A percentile compares a stretch with the other conserved stretches of the same genome.
Evolutionary conservation across 2,797 vertebrate genomes (phyloP).

Genomic region (Chelon labrosus): DNA sequence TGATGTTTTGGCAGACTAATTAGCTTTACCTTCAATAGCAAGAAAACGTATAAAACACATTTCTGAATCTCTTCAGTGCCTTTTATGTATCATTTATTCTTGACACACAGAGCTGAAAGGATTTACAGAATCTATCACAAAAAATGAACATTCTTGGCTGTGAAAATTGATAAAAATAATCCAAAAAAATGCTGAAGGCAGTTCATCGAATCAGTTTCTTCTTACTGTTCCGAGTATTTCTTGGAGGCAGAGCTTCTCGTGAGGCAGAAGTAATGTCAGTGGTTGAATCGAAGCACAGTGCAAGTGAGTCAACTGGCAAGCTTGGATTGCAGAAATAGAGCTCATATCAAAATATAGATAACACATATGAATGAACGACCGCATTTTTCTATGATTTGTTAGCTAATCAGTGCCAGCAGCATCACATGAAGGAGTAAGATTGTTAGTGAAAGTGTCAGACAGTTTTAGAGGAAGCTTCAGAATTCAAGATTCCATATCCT

Average conservation of each 20-base stretch:
- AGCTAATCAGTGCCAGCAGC: slow-evolving; percentile 2
- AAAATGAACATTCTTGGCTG: slow-evolving; percentile 5
- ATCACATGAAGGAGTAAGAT: background rate
- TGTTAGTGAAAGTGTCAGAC: background rate
- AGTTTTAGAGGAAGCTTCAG: background rate
- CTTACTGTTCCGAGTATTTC: slow-evolving; percentile 8
- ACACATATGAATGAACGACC: background rate
- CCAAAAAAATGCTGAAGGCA: slow-evolving; percentile 7
- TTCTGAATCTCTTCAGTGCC: background rate
- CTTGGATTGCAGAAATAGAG: slow-evolving; percentile 16
- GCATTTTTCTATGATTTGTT: slow-evolving; percentile 1
- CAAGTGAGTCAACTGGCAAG: slow-evolving; percentile 26
- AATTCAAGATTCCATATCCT: no score
- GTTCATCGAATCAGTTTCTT: slow-evolving; percentile 17
- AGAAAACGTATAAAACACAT: background rate
- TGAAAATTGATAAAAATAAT: slow-evolving; percentile 5
- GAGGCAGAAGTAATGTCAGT: slow-evolving; percentile 30
- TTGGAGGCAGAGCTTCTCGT: slow-evolving; percentile 21
- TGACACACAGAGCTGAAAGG: background rate
- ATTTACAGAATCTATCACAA: slow-evolving; percentile 3
- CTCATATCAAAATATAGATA: slow-evolving; percentile 23
- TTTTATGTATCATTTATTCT: background rate
- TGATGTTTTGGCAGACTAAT: no score
- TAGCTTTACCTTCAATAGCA: background rate
- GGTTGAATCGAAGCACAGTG: slow-evolving; percentile 18